Percentiles rank a stretch among this genome's conserved stretches.
phyloP scores from a whole-genome alignment of 1,140 invertebrate genomes.

The Lineus longissimus region DNA sequence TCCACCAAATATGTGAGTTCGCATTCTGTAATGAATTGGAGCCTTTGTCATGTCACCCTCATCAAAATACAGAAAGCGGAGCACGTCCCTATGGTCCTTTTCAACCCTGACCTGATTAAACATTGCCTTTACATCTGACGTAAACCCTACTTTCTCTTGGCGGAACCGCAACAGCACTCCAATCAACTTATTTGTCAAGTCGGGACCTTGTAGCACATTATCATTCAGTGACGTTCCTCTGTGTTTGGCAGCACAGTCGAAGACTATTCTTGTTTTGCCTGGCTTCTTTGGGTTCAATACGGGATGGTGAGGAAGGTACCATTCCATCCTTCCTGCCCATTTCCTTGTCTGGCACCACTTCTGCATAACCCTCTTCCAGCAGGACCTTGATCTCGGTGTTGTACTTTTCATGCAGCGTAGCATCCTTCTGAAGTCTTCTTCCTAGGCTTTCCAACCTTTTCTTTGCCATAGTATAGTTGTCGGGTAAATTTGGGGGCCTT shows the following conservation, averaged over 20 bases:
- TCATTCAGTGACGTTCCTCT: not conserved
- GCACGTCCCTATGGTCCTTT: not conserved
- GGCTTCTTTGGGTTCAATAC: not conserved
- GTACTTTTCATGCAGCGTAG: no score
- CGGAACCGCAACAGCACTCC: slow-evolving; percentile 2
- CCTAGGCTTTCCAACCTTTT: no score
- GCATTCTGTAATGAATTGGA: no score
- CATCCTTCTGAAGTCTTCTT: no score
- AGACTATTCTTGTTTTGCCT: not conserved
- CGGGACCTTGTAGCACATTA: slow-evolving; percentile 4
- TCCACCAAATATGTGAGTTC: no score
- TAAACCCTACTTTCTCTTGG: not conserved
- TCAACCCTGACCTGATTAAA: slow-evolving; percentile 3
- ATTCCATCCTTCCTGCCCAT: not conserved
- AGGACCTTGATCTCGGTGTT: no score
- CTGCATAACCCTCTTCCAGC: no score
- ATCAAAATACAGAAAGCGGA: slow-evolving; percentile 1
- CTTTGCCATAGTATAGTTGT: no score
- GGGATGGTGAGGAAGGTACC: no score
- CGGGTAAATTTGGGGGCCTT: no score
- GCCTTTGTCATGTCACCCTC: not conserved
- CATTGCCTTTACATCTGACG: not conserved
- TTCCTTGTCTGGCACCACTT: no score
- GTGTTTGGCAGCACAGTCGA: not conserved
- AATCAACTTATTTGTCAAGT: not conserved